phyloP scores from a whole-genome alignment of 1,140 invertebrate species.

The Coptotermes formosanus region DNA sequence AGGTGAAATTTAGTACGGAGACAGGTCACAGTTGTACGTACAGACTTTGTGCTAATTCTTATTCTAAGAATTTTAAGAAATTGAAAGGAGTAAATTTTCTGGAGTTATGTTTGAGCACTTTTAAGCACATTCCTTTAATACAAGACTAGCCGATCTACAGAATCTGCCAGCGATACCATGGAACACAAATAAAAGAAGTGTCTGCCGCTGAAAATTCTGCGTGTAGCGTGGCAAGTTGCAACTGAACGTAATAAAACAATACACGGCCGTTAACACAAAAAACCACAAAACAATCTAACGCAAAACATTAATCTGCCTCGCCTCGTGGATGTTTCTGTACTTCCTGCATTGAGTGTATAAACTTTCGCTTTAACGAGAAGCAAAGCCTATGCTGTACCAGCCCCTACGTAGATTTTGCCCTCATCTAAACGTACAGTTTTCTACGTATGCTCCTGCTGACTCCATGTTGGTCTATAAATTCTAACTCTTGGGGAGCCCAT shows the following conservation, averaged over 20 bases:
- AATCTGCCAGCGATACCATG: too few relatives aligned
- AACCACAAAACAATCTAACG: background rate
- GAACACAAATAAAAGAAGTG: too few relatives aligned
- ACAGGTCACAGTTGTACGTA: too few relatives aligned
- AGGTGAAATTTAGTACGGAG: too few relatives aligned
- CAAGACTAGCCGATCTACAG: too few relatives aligned
- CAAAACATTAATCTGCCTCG: background rate
- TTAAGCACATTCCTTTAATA: too few relatives aligned
- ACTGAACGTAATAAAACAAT: background rate
- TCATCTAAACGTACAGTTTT: slow-evolving; percentile 31
- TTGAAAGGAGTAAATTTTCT: too few relatives aligned
- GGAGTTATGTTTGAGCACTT: too few relatives aligned
- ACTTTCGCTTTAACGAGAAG: slow-evolving; percentile 23
- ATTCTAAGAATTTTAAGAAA: too few relatives aligned
- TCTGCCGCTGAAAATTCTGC: too few relatives aligned
- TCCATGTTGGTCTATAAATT: slow-evolving; percentile 30
- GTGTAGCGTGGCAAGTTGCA: too few relatives aligned
- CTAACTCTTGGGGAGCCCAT: slow-evolving; percentile 18
- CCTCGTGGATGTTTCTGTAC: background rate
- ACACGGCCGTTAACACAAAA: background rate
- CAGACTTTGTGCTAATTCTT: too few relatives aligned
- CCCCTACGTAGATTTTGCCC: slow-evolving; percentile 21
- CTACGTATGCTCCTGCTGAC: slow-evolving; percentile 28
- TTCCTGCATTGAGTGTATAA: background rate
- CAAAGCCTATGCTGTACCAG: background rate